phyloP scores from a whole-genome alignment of 2,797 vertebrate species.

The Ciconia nigra region DNA sequence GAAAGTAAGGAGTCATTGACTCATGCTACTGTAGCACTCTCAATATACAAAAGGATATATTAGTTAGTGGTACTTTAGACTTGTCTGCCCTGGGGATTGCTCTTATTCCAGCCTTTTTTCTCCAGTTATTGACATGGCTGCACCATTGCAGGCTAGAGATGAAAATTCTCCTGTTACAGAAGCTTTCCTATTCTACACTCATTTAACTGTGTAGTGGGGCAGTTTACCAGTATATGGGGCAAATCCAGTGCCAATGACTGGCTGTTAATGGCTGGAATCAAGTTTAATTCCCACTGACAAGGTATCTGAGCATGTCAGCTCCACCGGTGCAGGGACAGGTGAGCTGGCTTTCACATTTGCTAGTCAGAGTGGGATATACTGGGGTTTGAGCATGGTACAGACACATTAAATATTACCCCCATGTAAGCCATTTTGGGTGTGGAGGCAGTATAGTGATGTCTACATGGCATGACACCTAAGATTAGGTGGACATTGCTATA shows the following conservation, averaged over 20 bases:
- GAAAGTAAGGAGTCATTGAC: neutral
- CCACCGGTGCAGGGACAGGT: neutral
- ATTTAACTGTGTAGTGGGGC: neutral
- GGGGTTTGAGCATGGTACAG: neutral
- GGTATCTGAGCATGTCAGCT: neutral
- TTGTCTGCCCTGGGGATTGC: constrained; percentile 8
- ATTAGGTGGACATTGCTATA: neutral
- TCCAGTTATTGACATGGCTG: neutral
- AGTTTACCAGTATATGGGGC: neutral
- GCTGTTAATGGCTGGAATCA: constrained; percentile 22
- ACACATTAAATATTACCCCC: neutral
- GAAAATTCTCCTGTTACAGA: neutral
- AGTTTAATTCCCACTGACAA: constrained; percentile 17
- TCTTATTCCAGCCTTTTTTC: constrained; percentile 34
- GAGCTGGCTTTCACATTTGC: neutral
- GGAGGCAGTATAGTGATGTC: neutral
- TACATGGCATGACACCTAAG: neutral
- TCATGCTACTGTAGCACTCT: neutral
- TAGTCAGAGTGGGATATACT: neutral
- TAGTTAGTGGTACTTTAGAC: neutral
- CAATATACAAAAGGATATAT: neutral
- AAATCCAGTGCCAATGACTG: neutral
- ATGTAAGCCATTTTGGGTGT: neutral
- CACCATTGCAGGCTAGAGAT: neutral
- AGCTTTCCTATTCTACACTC: neutral